Conservation (phyloP, 2,888 invertebrate species). For the Syrphus vitripennis region DNA sequence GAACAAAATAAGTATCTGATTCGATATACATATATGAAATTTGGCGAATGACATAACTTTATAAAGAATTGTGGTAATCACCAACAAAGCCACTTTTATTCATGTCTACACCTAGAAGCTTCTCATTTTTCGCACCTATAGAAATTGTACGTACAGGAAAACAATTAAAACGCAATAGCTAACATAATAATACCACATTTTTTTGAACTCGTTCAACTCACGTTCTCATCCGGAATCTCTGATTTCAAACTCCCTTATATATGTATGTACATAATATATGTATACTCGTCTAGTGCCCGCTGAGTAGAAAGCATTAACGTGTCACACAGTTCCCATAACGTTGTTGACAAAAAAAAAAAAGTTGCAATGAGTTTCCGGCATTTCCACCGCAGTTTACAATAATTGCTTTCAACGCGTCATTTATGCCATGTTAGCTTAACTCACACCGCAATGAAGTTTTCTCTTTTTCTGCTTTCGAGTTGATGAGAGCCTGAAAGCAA, state of each 20-base stretch:
- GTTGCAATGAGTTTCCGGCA: conserved; percentile 42
- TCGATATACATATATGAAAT: no score
- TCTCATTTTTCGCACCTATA: not conserved
- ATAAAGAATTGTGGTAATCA: no score
- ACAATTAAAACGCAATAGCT: not conserved
- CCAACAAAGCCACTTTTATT: not conserved
- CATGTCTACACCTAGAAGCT: not conserved
- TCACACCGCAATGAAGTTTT: conserved; percentile 44
- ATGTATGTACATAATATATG: no score
- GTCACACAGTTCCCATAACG: conserved; percentile 38
- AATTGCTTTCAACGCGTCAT: conserved; percentile 52
- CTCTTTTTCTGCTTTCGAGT: not conserved
- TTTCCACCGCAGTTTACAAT: conserved; percentile 28
- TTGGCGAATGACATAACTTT: no score
- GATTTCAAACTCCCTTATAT: not conserved
- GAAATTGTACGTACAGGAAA: not conserved
- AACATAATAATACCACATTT: not conserved
- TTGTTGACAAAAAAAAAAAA: conserved; percentile 7
- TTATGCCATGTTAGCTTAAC: conserved; percentile 44
- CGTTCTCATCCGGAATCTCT: not conserved
- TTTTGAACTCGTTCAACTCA: not conserved
- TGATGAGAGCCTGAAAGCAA: not conserved
- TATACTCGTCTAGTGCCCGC: conserved; percentile 9
- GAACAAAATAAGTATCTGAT: not conserved
- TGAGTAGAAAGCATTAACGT: conserved; percentile 33